Evolutionary conservation across 2,113 vertebrate genomes (phyloP).

Genomic region (Hydrolagus affinis): DNA sequence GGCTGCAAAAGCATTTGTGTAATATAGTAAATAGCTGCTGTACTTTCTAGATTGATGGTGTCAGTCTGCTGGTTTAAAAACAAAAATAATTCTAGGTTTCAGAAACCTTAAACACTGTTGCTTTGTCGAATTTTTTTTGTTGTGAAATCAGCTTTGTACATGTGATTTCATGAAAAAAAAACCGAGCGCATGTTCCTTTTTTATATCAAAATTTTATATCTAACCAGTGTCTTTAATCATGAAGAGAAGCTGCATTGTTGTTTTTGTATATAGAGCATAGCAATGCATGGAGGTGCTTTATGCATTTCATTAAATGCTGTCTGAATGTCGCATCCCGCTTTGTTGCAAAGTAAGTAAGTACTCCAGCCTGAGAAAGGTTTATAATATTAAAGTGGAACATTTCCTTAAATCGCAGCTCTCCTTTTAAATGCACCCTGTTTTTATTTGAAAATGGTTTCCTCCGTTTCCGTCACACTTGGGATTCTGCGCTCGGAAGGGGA

Average conservation of each 20-base stretch:
- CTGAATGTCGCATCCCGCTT: slow-evolving; percentile 68
- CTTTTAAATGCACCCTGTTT: slow-evolving; percentile 34
- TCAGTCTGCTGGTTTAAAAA: slow-evolving; percentile 18
- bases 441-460: not conserved
- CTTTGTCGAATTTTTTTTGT: slow-evolving; percentile 47
- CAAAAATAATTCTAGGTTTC: slow-evolving; percentile 44
- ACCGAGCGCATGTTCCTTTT: slow-evolving; percentile 78
- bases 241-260: slow-evolving; percentile 69
- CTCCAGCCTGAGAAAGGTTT: slow-evolving; percentile 62
- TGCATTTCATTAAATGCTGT: slow-evolving; percentile 89
- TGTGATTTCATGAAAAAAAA: slow-evolving; percentile 61
- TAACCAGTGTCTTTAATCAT: slow-evolving; percentile 61
- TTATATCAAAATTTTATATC: slow-evolving; percentile 69
- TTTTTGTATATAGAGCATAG: slow-evolving; percentile 80
- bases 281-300: slow-evolving; percentile 85
- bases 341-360: slow-evolving; percentile 77
- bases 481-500: not conserved
- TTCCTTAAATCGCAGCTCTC: slow-evolving; percentile 37
- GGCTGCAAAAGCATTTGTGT: not conserved
- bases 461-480: not conserved
- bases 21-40: not conserved
- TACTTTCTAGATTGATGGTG: not conserved
- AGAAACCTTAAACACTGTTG: slow-evolving; percentile 41
- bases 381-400: slow-evolving; percentile 61
- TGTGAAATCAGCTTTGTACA: slow-evolving; percentile 53